Evolutionary conservation across 2,113 vertebrate species (phyloP), one percentile per base, ranked within the genome.

Genomic region (Struthio camelus): DNA sequence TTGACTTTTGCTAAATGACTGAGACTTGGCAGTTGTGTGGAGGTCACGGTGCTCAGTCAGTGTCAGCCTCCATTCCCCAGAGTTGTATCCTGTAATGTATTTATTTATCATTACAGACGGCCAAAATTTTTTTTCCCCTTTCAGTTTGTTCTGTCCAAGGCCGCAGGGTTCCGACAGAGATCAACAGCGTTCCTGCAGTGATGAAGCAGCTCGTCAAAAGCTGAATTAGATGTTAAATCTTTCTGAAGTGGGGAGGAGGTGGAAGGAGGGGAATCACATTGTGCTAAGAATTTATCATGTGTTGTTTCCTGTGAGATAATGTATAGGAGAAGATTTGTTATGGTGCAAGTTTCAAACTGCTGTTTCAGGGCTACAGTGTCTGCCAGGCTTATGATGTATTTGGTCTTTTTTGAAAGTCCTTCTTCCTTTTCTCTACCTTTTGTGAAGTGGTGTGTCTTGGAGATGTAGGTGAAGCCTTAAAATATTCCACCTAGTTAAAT

Each of bases 191-290:
- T 97, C 98, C 98, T 77, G 92, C 97, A 84, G 98, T 98, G 98
- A 98, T 98, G 97, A 98, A 98, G 97, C 97, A 93, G 97, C 98
- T 98, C 97, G 83, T 98, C 98, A 98, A 98, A 98, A 97, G 94
- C 97, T 97, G 98, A 98, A 98, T 98, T 98, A 98, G 98, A 98
- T 98, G 98, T 98, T 98, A 98, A 98, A 98, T 98, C 98, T 98
- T 98, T 98, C 96, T 98, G 98, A 98, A 98, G 97, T 97, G 94
- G 98, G 98, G 97, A 97, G 98, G 97, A 98, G 97, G 96, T 94
- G 96, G 95, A 95, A 96, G 96, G 92, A 97, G 94, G 96, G 94
- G 96, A 93, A 97, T 98, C 96, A 89, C 96, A 98, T 97, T 97
- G 97, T 97, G 97, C 92, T 94, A 97, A 97, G 97, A 98, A 98